Evolutionary conservation across 2,113 vertebrate genomes (phyloP), one percentile per base, ranked within the genome.

Genomic region (Cyprinodon brontotheroides): DNA sequence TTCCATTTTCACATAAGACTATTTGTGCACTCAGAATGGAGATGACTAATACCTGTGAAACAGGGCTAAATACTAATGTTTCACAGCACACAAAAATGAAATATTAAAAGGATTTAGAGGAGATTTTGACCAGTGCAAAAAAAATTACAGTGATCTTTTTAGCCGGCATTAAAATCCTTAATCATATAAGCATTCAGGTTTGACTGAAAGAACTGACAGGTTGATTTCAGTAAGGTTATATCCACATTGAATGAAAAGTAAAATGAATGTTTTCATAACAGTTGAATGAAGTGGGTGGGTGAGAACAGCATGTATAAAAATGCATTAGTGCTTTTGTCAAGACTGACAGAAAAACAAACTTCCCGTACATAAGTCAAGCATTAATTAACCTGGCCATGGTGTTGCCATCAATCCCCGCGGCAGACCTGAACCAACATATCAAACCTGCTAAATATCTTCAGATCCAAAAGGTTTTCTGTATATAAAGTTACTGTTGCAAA

Each of bases 251-350:
- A 47, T 0, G 14, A 50, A 29, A 36, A 9, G 63, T 37, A 64
- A 67, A 70, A 61, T 14, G 59, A 66, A 67, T 40, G 39, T 72
- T 29, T 43, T 72, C 4, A 43, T 57, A 13, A 48, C 37, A 57
- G 73, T 37, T 41, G 36, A 62, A 63, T 20, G 45, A 45, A 12
- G 61, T 53, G 47, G 22, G 40, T 9, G 3, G 45, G 4, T 63
- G 41, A 74, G 40, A 29, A 29, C 57, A 71, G 20, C 22, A 53
- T 62, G 40, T 15, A 57, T 77, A n/a, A 75, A 61, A 65, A 45
- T 61, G 41, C n/a, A 22, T 73, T 61, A 37, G 47, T 59, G 60
- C 38, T 70, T 15, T 39, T 76, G 70, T 78, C 72, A 77, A 37
- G 50, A 64, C 64, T 65, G 59, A 77, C 38, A 7, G 60, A 59